A percentile compares a stretch with the other conserved stretches of the same genome.
Conservation (phyloP, 2,888 invertebrate species). For the Acleris emargana region DNA sequence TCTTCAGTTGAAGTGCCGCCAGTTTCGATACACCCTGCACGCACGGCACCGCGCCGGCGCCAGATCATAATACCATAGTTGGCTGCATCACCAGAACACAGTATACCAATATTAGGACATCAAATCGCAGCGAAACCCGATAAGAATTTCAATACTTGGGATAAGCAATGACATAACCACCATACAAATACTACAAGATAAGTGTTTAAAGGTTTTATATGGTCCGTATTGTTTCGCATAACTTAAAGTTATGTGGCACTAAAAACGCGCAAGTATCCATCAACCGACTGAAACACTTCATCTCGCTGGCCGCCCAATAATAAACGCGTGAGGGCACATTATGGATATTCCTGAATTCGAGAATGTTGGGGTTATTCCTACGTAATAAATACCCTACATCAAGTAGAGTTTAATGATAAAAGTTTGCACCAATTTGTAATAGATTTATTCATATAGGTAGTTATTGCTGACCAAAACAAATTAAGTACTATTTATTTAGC, state of each 20-base stretch:
- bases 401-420: neutral
- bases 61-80: conserved; percentile 10
- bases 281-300: conserved; percentile 12
- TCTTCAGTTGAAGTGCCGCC: conserved; percentile 17
- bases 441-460: no score
- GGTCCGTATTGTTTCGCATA: no score
- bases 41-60: conserved; percentile 3
- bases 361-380: conserved; percentile 5
- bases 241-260: conserved; percentile 8
- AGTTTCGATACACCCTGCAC: conserved; percentile 14
- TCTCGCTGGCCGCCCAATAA: conserved; percentile 10
- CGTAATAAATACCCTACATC: neutral
- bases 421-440: no score
- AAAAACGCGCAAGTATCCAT: conserved; percentile 9
- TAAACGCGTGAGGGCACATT: conserved; percentile 16
- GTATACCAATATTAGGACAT: no score
- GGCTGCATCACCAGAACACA: neutral
- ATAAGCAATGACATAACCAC: neutral
- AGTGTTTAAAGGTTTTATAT: neutral
- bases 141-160: no score
- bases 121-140: no score
- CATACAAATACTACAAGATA: no score
- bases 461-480: no score
- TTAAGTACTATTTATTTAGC: no score
- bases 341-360: conserved; percentile 14